These are phyloP conservation scores for human (Homo sapiens) DNA, from an alignment of 2,113 vertebrate species.

Conservation along the genomic window GRCh38 chr1:94232501-94233000, in stretches of 20 bases:
- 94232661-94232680: conserved; percentile 24
- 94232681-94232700: not conserved
- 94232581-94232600: not conserved
- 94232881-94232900: not conserved
- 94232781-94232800: conserved; percentile 42
- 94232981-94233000: too few relatives aligned
- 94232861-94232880: conserved; percentile 23
- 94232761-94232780: conserved; percentile 25
- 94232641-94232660: not conserved
- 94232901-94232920: conserved; percentile 18
- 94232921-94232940: not conserved
- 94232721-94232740: conserved; percentile 9
- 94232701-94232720: conserved; percentile 41
- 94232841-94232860: conserved; percentile 44
- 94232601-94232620: not conserved
- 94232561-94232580: not conserved
- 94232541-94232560: not conserved
- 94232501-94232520: conserved; percentile 46
- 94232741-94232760: conserved; percentile 47
- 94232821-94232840: not conserved
- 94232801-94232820: conserved; percentile 35
- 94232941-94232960: accelerated
- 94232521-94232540: conserved; percentile 33
- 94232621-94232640: not conserved
- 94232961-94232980: too few relatives aligned